phyloP scores from a whole-genome alignment of 2,113 vertebrate species.

The Meleagris gallopavo region DNA sequence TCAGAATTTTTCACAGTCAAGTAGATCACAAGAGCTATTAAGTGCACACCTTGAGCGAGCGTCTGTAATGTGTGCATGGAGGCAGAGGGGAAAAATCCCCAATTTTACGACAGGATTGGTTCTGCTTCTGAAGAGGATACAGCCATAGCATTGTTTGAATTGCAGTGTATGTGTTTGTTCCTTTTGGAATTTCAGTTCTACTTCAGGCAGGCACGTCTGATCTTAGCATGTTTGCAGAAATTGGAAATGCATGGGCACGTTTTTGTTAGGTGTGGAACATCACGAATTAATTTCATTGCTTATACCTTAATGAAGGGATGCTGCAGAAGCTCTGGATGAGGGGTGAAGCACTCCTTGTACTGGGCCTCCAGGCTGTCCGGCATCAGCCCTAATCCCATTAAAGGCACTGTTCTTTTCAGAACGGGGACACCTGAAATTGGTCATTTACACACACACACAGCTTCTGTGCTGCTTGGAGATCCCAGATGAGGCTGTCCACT shows the following conservation, averaged over 20 bases:
- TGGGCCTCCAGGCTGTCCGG: background rate
- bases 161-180: background rate
- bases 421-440: slow-evolving; percentile 38
- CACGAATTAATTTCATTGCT: slow-evolving; percentile 37
- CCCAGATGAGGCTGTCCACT: slow-evolving; percentile 25
- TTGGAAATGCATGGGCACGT: background rate
- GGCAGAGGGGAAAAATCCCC: background rate
- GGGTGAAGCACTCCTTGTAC: background rate
- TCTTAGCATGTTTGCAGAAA: background rate
- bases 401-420: background rate
- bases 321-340: background rate
- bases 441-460: slow-evolving; percentile 30
- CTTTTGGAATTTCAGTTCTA: background rate
- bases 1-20: background rate
- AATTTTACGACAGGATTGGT: background rate
- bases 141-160: background rate
- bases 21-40: background rate
- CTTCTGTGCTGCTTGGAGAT: slow-evolving; percentile 7
- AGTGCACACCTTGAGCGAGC: background rate
- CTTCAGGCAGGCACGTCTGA: background rate
- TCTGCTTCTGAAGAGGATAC: background rate
- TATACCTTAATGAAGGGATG: background rate
- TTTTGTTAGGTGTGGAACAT: slow-evolving; percentile 25
- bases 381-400: slow-evolving; percentile 46
- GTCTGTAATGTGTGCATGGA: background rate